Evolutionary conservation across 2,797 vertebrate species (phyloP), one percentile per base, ranked within the genome.

Genomic region (Pseudomugil tenellus): DNA sequence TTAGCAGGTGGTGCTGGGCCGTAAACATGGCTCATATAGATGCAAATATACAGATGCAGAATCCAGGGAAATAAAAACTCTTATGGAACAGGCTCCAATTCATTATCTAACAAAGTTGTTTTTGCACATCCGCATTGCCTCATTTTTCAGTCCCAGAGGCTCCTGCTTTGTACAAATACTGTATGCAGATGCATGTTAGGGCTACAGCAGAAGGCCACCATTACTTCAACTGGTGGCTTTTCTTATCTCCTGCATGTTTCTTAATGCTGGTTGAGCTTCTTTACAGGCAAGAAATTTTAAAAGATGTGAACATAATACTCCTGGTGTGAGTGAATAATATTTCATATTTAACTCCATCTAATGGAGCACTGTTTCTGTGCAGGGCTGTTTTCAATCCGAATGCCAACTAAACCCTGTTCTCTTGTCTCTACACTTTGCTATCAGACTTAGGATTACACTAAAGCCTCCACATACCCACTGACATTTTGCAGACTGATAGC

Each of bases 391-490:
- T 51, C 23, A 8, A 12, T 63, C 56, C 34, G 25, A 46, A 23
- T 21, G 19, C 23, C 57, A 21, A 32, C 61, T 54, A 35, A 29
- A 54, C 68, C 54, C 60, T 67, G 35, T 35, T 25, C 1, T 65
- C 3, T 62, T 70, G 21, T 68, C 31, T 69, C 41, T 32, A 23
- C 53, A 57, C 43, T 62, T 46, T 35, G 16, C 57, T 61, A 60
- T 88, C 70, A 54, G 69, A 81, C 74, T 55, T 67, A 21, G 58
- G n/a, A 76, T 59, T 54, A 52, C 28, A 1, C 52, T 51, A n/a
- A 79, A 70, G 79, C 71, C 60, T 63, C 32, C 53, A 62, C 49
- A 68, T 64, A 58, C 75, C 55, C 54, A 37, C 70, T 52, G 57
- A 67, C 58, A 4, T 77, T 63, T 79, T 77, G 61, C 57, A 19